Evolutionary conservation across 2,888 invertebrate genomes (phyloP).

Genomic region (Ichneumon xanthorius): DNA sequence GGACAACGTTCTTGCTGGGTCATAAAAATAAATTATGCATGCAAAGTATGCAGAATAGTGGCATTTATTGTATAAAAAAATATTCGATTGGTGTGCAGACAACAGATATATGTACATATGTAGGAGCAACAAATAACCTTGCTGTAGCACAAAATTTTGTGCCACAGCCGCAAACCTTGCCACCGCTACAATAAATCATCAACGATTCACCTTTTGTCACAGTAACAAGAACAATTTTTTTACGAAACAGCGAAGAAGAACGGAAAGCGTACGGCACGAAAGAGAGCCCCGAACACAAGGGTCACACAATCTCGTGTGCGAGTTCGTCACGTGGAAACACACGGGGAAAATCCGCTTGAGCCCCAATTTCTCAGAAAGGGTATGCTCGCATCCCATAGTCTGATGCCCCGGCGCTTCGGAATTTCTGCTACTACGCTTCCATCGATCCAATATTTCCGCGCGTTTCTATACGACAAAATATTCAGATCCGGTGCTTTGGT

Average conservation of each 20-base stretch:
- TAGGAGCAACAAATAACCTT: too few relatives aligned
- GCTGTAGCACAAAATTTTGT: too few relatives aligned
- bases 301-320: constrained; percentile 42
- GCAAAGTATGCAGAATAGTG: too few relatives aligned
- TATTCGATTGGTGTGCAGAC: too few relatives aligned
- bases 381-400: constrained; percentile 3
- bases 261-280: not conserved
- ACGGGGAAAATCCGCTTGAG: constrained; percentile 68
- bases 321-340: constrained; percentile 46
- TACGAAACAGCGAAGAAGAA: not conserved
- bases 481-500: constrained; percentile 49
- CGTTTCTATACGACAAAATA: constrained; percentile 37
- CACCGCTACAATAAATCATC: too few relatives aligned
- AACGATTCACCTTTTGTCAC: too few relatives aligned
- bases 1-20: too few relatives aligned
- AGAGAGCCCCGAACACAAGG: not conserved
- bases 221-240: too few relatives aligned
- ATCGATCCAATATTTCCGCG: constrained; percentile 24
- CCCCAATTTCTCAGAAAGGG: constrained; percentile 70
- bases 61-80: too few relatives aligned
- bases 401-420: constrained; percentile 18
- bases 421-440: constrained; percentile 7
- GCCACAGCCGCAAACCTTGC: too few relatives aligned
- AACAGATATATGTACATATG: too few relatives aligned
- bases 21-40: too few relatives aligned